Conservation (phyloP, 92 coral and sea anemone species). For the Zoanthus sociatus region DNA sequence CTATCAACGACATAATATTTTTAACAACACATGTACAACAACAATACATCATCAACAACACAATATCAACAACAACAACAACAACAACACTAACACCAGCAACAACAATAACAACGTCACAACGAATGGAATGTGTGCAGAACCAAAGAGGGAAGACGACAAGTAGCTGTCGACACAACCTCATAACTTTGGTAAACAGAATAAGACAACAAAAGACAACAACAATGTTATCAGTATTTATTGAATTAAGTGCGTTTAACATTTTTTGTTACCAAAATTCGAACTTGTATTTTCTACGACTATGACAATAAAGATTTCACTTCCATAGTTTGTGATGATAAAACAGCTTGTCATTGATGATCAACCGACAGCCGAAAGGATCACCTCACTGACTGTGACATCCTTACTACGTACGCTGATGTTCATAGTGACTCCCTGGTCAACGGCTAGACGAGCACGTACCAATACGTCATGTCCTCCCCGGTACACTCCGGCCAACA, state of each 20-base stretch:
- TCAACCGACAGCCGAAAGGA: conserved; percentile 95
- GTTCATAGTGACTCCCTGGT: conserved; percentile 98
- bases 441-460: conserved; percentile 94
- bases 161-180: too few species aligned
- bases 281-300: background rate
- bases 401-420: conserved; percentile 97
- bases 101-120: too few species aligned
- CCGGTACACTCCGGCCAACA: conserved; percentile 96
- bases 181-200: background rate
- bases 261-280: background rate
- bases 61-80: too few species aligned
- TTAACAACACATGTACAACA: too few species aligned
- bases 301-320: background rate
- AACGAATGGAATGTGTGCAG: too few species aligned
- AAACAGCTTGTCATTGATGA: background rate
- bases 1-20: too few species aligned
- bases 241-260: background rate
- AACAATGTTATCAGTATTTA: background rate
- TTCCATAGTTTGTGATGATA: background rate
- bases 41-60: too few species aligned
- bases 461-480: conserved; percentile 98
- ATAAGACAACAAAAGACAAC: background rate
- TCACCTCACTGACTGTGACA: conserved; percentile 93
- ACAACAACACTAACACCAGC: too few species aligned
- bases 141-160: too few species aligned